Evolutionary conservation across 2,113 vertebrate species (phyloP).

Genomic region (Embiotoca jacksoni): DNA sequence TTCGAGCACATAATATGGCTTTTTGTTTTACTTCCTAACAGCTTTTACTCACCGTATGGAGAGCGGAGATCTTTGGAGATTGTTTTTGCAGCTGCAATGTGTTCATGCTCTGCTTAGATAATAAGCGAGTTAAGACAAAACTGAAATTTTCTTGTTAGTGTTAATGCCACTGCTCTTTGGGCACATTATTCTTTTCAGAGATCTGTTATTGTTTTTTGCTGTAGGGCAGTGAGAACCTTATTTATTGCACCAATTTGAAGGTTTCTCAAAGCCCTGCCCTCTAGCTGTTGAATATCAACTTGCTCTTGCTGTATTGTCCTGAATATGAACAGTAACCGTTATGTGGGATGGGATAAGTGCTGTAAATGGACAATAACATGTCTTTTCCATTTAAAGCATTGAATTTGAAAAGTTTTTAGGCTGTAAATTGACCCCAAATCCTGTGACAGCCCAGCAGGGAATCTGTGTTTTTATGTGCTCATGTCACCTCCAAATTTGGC

Average conservation of each 20-base stretch:
- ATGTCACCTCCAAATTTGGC: constrained; percentile 18
- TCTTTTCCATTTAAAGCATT: constrained; percentile 12
- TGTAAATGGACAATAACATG: background rate
- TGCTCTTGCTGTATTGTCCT: background rate
- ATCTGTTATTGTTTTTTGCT: constrained; percentile 28
- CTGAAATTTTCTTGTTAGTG: background rate
- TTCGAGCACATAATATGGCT: too few relatives aligned
- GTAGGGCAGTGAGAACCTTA: constrained; percentile 25
- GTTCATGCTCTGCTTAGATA: background rate
- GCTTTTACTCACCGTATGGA: too few relatives aligned
- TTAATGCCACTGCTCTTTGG: constrained; percentile 2
- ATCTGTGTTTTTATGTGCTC: constrained; percentile 12
- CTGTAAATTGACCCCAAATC: constrained; percentile 11
- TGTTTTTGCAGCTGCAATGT: background rate
- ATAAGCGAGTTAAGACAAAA: too few relatives aligned
- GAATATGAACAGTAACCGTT: background rate
- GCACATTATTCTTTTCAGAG: constrained; percentile 17
- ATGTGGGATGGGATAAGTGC: background rate
- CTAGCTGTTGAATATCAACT: constrained; percentile 1
- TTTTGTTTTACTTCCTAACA: too few relatives aligned
- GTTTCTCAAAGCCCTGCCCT: constrained; percentile 4
- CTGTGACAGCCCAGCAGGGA: background rate
- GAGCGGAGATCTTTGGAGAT: too few relatives aligned
- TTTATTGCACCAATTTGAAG: constrained; percentile 38
- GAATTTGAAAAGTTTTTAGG: constrained; percentile 2